Evolutionary conservation across 1,140 invertebrate species (phyloP), one percentile per base, ranked within the genome.

Genomic region (Aphidius ervi): DNA sequence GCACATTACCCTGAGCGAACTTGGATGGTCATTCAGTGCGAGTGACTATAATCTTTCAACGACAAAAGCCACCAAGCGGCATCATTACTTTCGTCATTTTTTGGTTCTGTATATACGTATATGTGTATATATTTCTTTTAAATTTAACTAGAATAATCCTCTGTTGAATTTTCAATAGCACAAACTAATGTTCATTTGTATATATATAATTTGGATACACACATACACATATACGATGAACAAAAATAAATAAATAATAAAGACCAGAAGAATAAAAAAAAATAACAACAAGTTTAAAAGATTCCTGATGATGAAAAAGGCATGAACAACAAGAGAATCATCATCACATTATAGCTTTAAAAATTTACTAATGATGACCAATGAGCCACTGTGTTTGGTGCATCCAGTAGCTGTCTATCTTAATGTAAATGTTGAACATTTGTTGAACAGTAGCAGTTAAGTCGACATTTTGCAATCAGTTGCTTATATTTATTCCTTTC

Each of bases 301-400:
- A 31, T 31, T 31, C 23, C 23, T 46, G 8, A 46, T 46, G 46
- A n/a, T 46, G 46, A 9, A n/a, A 16, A n/a, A 10, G 46, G 16
- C 16, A 31, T 20, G 8, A 31, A 56, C 20, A 9, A 45, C 45
- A 37, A 45, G 16, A 23, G 16, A 31, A 8, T 37, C 23, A 23
- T 16, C 5, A 8, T 23, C 42, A 42, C 7, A 46, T 46, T 23
- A 5, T 3, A 45, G 20, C 45, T 45, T 63, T 53, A 46, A 59
- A 50, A 54, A 54, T 57, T 48, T 59, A 56, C 63, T 64, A 64
- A 64, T 64, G 63, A 64, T 64, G 59, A 64, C 59, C 59, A 61
- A 58, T 64, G 58, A 61, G 55, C 20, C 49, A 42, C 59, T 31
- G 45, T 52, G 39, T 46, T 46, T 48, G 50, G 7, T 40, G 23